Base-by-base conservation (phyloP, 2,113 vertebrate genomes). In the Notothenia rossii region DNA sequence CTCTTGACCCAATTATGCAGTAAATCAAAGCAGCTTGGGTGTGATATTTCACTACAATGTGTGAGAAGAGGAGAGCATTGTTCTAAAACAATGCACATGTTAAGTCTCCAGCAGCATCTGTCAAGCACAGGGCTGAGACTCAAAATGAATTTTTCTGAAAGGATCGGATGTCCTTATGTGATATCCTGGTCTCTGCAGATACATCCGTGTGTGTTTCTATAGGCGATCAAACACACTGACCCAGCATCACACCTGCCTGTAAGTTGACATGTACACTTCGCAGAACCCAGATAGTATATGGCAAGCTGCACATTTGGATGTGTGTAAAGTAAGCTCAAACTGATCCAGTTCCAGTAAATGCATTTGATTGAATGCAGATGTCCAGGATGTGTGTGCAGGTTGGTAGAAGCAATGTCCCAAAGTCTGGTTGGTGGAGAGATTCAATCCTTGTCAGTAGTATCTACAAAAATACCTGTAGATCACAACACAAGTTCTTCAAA, bases 241-340 rank as follows among this genome's bases (percentile, higher is more conserved):
- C 49, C 43, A 72, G 65, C 85, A 84, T 93, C 89, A 88, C 89
- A 89, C 77, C 83, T 91, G 84, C 43, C 66, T 83, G 81, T 55
- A 78, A 88, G 72, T 63, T 85, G 61, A 40, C 36, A 40, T 40
- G 36, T 40, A 40, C 7, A 40, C 36, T 40, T 40, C 25, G 67
- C 36, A 61, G 46, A 45, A 25, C 49, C 64, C 64, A 72, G 67
- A 72, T 68, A 83, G 56, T 49, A 43, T 14, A 7, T 46, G 56
- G 46, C 18, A 69, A 46, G 17, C 40, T 59, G 53, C 29, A 48
- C 14, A 12, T 5, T 11, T 45, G 62, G 79, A 51, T 77, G 62
- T 58, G 18, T 9, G 53, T 60, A 6, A 67, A 33, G 60, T 68
- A 10, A 74, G 43, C 11, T 72, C 53, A 56, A 48, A 63, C n/a